These are phyloP conservation scores for Nebria ingens DNA, from an alignment of 1,140 invertebrate genomes.

Conservation along the genomic window DNA sequence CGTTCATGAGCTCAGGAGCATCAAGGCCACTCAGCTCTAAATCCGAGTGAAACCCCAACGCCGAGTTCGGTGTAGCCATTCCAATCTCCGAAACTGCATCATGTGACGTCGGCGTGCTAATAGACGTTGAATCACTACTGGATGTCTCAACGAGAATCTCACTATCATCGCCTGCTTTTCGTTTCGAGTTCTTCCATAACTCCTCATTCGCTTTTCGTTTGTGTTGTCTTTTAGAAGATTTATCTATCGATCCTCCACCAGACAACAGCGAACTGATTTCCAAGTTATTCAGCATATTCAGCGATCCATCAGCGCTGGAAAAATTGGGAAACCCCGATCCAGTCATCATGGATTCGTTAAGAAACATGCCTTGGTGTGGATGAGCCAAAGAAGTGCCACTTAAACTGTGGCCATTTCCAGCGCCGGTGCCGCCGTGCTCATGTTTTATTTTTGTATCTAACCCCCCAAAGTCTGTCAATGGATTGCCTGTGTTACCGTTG, in stretches of 20 bases:
- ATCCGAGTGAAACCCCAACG: conserved; percentile 47
- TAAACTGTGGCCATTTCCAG: conserved; percentile 29
- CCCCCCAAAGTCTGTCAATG: conserved; percentile 39
- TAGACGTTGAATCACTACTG: conserved; percentile 52
- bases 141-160: conserved; percentile 47
- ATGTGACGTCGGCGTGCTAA: conserved; percentile 44
- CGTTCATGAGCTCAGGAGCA: conserved; percentile 43
- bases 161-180: conserved; percentile 38
- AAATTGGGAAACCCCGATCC: conserved; percentile 28
- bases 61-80: conserved; percentile 45
- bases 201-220: conserved; percentile 41
- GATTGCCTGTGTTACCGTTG: conserved; percentile 35
- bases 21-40: conserved; percentile 53
- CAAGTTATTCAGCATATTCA: background rate
- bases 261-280: background rate
- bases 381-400: conserved; percentile 27
- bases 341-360: conserved; percentile 29
- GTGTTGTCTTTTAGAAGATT: conserved; percentile 24
- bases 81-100: conserved; percentile 34
- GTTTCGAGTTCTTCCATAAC: conserved; percentile 41
- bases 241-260: conserved; percentile 16
- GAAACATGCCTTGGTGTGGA: conserved; percentile 26
- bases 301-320: conserved; percentile 11
- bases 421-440: conserved; percentile 38
- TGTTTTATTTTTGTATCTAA: conserved; percentile 42